Base-by-base conservation (phyloP, 92 coral and sea anemone species). In the Epizoanthus stellaris region DNA sequence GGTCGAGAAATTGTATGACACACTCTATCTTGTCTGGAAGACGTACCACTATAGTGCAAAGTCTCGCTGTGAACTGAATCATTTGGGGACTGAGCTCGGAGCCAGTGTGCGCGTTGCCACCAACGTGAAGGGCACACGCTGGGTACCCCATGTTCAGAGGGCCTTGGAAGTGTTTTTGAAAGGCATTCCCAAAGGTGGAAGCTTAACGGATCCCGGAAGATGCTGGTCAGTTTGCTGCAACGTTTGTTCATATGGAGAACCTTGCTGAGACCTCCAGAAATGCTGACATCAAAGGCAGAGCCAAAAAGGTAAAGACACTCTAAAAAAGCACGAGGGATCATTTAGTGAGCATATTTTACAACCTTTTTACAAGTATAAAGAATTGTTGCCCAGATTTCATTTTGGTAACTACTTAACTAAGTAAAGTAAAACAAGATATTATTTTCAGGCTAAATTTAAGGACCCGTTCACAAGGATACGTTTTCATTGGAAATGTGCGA, bases 91-190 rank as follows among this genome's bases (percentile, higher is more conserved):
- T 4, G 75, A 85, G 82, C 61, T 84, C 3, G 75, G 81, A 39
- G 87, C 57, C 8, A 60, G 60, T 60, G 42, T 84, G n/a, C 64
- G 73, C 0, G 64, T 60, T 25, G 74, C 73, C 3, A 60, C 73
- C 81, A 84, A 61, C 60, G 87, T 84, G 56, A 64, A 85, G 65
- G 88, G 84, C 2, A 85, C 88, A 11, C 83, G 68, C n/a, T 85
- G 75, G 88, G 88, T 74, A 40, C 82, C 82, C 15, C 82, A 85
- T 85, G 88, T 85, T 20, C 88, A 85, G 38, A 59, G 88, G 67
- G 82, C 88, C 54, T 49, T 49, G 12, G 54, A 49, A 1, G 54
- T 49, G 10, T 49, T 49, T 6, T 11, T 85, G 65, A 56, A 5
- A 74, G 77, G 54, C 59, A 36, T 65, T 68, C 62, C 47, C 23